These are phyloP conservation scores for Microcebus ravelobensis DNA, from an alignment of 2,113 vertebrate genomes.

Conservation along the genomic window DNA sequence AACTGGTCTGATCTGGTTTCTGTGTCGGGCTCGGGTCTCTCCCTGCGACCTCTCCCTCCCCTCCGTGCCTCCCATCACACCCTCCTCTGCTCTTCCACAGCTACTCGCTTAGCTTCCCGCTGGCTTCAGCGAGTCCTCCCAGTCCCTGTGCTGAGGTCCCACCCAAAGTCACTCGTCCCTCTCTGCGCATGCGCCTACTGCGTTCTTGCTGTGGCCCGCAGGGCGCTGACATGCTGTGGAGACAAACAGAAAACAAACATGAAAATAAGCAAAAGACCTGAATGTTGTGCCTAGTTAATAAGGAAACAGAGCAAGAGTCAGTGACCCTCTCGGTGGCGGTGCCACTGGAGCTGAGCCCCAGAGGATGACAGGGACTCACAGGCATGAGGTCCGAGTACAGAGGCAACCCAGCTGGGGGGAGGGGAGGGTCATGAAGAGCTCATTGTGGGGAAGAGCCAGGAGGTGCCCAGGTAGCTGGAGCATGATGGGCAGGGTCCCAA, in stretches of 20 bases:
- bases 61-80: rapidly evolving
- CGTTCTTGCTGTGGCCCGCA: neutral
- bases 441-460: neutral
- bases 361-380: neutral
- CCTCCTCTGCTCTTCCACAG: neutral
- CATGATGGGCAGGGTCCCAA: neutral
- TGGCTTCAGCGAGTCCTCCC: neutral
- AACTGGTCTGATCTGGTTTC: neutral
- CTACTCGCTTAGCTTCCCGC: too few relatives aligned
- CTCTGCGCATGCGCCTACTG: rapidly evolving
- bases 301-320: neutral
- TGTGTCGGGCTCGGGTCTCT: neutral
- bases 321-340: neutral
- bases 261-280: neutral
- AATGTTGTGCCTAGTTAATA: neutral
- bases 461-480: neutral
- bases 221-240: neutral
- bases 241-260: neutral
- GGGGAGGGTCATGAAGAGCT: neutral
- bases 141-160: neutral
- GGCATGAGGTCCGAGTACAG: neutral
- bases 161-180: neutral
- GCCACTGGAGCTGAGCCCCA: neutral
- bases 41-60: too few relatives aligned
- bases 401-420: neutral